phyloP scores from a whole-genome alignment of 2,888 invertebrate genomes.

The Eupithecia insigniata region DNA sequence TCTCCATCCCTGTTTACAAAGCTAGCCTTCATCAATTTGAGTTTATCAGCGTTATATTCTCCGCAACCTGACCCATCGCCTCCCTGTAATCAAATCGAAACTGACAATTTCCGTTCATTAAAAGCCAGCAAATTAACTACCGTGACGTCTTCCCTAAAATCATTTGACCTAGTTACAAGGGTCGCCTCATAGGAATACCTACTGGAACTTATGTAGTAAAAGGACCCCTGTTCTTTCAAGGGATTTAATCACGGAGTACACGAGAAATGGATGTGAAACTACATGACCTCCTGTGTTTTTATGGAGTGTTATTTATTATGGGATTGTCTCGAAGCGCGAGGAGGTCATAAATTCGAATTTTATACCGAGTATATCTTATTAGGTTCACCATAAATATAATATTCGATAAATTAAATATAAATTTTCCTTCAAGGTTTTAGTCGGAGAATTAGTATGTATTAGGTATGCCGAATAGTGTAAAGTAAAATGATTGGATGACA shows the following conservation, averaged over 20 bases:
- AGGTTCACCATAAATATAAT: neutral
- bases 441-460: neutral
- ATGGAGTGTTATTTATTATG: conserved; percentile 6
- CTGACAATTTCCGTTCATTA: conserved; percentile 28
- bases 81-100: conserved; percentile 23
- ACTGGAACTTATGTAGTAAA: conserved; percentile 18
- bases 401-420: neutral
- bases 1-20: conserved; percentile 11
- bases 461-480: neutral
- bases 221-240: conserved; percentile 11
- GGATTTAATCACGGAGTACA: conserved; percentile 16
- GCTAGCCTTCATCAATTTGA: neutral
- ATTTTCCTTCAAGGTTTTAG: neutral
- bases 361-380: neutral
- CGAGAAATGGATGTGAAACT: conserved; percentile 16
- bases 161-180: conserved; percentile 40
- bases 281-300: conserved; percentile 2
- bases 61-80: conserved; percentile 6
- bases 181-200: conserved; percentile 34
- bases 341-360: neutral
- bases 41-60: neutral
- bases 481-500: neutral
- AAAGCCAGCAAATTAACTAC: conserved; percentile 29
- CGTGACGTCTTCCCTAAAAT: conserved; percentile 34
- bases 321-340: neutral